Evolutionary conservation across 2,113 vertebrate genomes (phyloP).

Genomic region (Suricata suricatta): DNA sequence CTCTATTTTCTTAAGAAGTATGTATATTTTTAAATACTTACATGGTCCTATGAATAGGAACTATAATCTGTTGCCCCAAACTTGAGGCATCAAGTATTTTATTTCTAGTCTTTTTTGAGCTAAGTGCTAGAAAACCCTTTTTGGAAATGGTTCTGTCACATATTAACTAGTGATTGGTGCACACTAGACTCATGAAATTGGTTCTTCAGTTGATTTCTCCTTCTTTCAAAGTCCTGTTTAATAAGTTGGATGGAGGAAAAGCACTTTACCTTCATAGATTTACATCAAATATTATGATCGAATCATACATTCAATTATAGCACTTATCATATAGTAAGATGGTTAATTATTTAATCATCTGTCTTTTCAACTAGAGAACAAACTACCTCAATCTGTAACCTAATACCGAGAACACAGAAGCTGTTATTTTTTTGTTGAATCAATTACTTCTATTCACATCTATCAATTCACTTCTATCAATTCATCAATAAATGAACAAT

Average conservation of each 20-base stretch:
- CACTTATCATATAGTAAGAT: background rate
- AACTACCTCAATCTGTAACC: background rate
- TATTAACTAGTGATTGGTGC: background rate
- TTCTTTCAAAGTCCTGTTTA: background rate
- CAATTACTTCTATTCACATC: background rate
- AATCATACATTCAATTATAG: background rate
- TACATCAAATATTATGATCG: conserved; percentile 20
- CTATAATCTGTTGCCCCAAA: background rate
- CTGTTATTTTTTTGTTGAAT: background rate
- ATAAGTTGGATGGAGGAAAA: background rate
- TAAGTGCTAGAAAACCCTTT: background rate
- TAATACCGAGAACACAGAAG: background rate
- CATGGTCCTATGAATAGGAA: background rate
- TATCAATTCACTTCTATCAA: background rate
- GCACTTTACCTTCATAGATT: background rate
- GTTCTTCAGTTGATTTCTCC: background rate
- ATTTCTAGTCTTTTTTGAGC: background rate
- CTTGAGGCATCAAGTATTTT: background rate
- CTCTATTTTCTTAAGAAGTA: background rate
- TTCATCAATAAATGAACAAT: background rate
- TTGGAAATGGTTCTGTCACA: background rate
- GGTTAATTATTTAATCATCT: background rate
- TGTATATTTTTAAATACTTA: background rate
- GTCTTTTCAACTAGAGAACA: background rate
- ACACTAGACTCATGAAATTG: background rate